phyloP scores from a whole-genome alignment of 2,888 invertebrate genomes.

The Meliscaeva auricollis region DNA sequence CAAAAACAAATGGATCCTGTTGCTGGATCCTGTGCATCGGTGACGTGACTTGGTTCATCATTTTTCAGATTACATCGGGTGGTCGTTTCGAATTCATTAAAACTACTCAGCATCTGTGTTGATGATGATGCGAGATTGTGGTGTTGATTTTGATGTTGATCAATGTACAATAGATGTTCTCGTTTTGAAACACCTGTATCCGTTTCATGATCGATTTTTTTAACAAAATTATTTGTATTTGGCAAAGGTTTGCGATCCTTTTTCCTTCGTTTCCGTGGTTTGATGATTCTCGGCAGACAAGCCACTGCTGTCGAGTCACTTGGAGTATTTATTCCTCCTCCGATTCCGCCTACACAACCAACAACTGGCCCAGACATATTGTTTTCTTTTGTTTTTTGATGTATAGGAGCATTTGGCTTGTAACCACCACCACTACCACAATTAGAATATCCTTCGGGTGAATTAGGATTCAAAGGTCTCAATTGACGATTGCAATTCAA shows the following conservation, averaged over 20 bases:
- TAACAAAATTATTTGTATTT: constrained; percentile 61
- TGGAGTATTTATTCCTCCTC: constrained; percentile 80
- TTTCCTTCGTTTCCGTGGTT: constrained; percentile 94
- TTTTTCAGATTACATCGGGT: constrained; percentile 56
- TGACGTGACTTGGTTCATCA: constrained; percentile 38
- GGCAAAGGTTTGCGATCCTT: constrained; percentile 91
- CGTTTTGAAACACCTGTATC: constrained; percentile 64
- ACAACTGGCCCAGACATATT: constrained; percentile 28
- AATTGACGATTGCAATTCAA: constrained; percentile 63
- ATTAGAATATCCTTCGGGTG: constrained; percentile 46
- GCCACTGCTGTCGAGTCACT: constrained; percentile 85
- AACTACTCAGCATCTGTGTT: constrained; percentile 57
- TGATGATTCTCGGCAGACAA: constrained; percentile 94
- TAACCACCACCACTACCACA: constrained; percentile 27
- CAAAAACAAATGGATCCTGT: constrained; percentile 77
- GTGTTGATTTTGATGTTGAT: constrained; percentile 63
- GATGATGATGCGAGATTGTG: background rate
- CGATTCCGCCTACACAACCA: constrained; percentile 80
- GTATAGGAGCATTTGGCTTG: constrained; percentile 47
- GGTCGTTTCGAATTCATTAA: constrained; percentile 49
- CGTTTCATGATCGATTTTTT: constrained; percentile 55
- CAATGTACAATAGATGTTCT: constrained; percentile 15
- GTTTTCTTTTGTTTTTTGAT: constrained; percentile 66
- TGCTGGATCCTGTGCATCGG: constrained; percentile 52
- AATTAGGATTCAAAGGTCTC: constrained; percentile 47